Base-by-base conservation (phyloP, 2,797 vertebrate genomes). In the Acanthurus leucopareius region DNA sequence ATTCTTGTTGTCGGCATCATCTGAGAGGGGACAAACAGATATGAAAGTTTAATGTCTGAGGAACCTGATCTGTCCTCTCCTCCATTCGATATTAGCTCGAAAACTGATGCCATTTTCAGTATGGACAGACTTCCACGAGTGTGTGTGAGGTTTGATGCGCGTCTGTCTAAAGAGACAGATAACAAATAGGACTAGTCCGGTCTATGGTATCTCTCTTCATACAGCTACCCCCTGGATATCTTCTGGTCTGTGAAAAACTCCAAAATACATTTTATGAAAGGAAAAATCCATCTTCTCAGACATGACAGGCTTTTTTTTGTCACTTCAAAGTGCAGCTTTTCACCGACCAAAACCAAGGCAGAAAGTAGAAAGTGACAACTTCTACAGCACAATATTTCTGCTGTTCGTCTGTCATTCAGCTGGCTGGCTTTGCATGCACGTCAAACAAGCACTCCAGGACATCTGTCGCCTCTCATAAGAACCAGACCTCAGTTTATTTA, bases 11-110 rank as follows among this genome's bases (percentile, higher is more conserved):
- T 79, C 17, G 10, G 65, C 78, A 79, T 90, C 86, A 82, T 73
- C 77, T 67, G 86, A 92, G 88, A 85, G 75, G 68, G 73, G 77
- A 85, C 84, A 77, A 71, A 83, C 62, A 52, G 80, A 67, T 73
- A 90, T 95, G 71, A 94, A 95, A 95, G 89, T 94, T 95, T 95
- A 93, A 95, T 94, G 93, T 51, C 40, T 14, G 54, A 69, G 79
- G 82, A 94, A 93, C 87, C 72, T 57, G 88, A 95, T 87, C 91
- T 47, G 69, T 73, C 62, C 47, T 59, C 64, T 64, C 56, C 44
- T 71, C 58, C 28, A 0, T 72, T 53, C 38, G 77, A 86, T 85
- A 79, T 91, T 74, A 86, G 63, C 80, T 70, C 51, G 81, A 79
- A 84, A 64, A 54, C 15, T 16, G 15, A 28, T 17, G 42, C 22